Conservation (phyloP, 2,888 invertebrate genomes). For the Synergus japonicus region DNA sequence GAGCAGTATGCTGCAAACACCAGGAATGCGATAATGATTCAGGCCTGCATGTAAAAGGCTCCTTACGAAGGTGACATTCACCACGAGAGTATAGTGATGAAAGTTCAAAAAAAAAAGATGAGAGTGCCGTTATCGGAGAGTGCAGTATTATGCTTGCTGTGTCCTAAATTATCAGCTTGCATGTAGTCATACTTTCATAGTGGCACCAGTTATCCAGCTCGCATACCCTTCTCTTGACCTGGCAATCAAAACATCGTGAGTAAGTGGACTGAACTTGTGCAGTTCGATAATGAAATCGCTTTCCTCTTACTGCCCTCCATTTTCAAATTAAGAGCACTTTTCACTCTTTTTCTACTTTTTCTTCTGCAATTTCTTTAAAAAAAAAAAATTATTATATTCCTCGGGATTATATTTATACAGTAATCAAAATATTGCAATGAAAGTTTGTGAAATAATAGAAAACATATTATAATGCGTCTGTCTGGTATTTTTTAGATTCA, state of each 20-base stretch:
- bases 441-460: too few species aligned
- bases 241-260: slow-evolving; percentile 26
- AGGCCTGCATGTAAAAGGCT: neutral
- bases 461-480: too few species aligned
- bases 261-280: slow-evolving; percentile 28
- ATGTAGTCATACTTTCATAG: slow-evolving; percentile 48
- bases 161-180: slow-evolving; percentile 53
- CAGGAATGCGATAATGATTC: neutral
- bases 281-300: slow-evolving; percentile 30
- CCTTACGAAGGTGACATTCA: neutral
- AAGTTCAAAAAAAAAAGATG: slow-evolving; percentile 43
- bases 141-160: slow-evolving; percentile 27
- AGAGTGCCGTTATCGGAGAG: slow-evolving; percentile 47
- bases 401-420: too few species aligned
- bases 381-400: neutral
- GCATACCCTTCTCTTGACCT: slow-evolving; percentile 1
- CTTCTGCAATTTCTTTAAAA: neutral
- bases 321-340: neutral
- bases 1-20: neutral
- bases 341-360: slow-evolving; percentile 5
- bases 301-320: slow-evolving; percentile 34
- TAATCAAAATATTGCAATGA: too few species aligned
- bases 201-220: slow-evolving; percentile 37
- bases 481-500: too few species aligned
- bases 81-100: slow-evolving; percentile 25